Base-by-base conservation (phyloP, 2,113 vertebrate species). In the Peromyscus polionotus region DNA sequence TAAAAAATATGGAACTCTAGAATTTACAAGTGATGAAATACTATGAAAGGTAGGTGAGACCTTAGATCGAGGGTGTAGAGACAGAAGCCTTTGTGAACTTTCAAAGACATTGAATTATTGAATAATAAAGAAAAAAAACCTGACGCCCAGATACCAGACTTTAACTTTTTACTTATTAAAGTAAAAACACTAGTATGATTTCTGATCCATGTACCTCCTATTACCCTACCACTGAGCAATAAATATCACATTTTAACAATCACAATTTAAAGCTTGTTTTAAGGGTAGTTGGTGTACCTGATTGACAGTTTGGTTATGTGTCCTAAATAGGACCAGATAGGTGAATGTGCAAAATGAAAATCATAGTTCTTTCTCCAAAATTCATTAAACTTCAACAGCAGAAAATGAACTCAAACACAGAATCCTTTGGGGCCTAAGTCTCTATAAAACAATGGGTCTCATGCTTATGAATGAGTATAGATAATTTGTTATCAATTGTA, bases 351-450 rank as follows among this genome's bases (percentile, higher is more conserved):
- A 81, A 94, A 94, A 42, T 89, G 9, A 85, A 88, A 94, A 4
- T 10, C 7, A 77, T 10, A 87, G 3, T 26, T 19, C 0, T 0
- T 81, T 57, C 14, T 76, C 42, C 36, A 75, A 36, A 91, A 92
- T 45, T 54, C 20, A 54, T 16, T 45, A 59, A 75, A 16, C 2
- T 26, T 11, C 19, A 85, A 12, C 0, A 61, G 16, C 22, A 51
- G 17, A 86, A 20, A 3, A 80, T 45, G 57, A 93, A 94, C 22
- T 91, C 76, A 84, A 76, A 13, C 0, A 57, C 0, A 88, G 4
- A n/a, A 1, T 36, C 24, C 14, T 14, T 84, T 14, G 63, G 42
- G 51, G 1, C 1, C 51, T 20, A 17, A 16, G 1, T 22, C 0
- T 22, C 0, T 70, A 1, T 28, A 36, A 31, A 85, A 73, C 1